Evolutionary conservation across 2,113 vertebrate species (phyloP), one percentile per base, ranked within the genome.

Genomic region (Epinephelus cyanopodus): DNA sequence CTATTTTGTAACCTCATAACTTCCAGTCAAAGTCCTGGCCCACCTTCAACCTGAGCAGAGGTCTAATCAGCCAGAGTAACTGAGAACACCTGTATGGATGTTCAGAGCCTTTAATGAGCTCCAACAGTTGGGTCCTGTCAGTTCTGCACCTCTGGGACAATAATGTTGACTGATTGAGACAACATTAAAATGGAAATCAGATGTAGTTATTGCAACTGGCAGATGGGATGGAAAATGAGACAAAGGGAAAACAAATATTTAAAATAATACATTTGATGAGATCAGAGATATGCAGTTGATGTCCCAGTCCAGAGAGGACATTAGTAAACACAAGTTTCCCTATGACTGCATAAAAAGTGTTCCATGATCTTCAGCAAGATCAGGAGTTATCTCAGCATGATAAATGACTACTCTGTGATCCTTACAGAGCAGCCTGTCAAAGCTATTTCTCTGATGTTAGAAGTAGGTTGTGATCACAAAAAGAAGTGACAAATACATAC

Each of bases 111-210:
- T 8, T 63, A 13, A 80, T 80, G 72, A 80, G 63, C 70, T 75
- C 42, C 15, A 58, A 27, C 29, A 53, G 15, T 45, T n/a, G 33
- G 37, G 10, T 80, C 64, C 64, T 74, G 58, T 57, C 79, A 74
- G 48, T 27, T 52, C 25, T 62, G 39, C 42, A 27, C 78, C 61
- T 76, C 12, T 71, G 52, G 37, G 62, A 74, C 56, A 82, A 23
- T 19, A 12, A 45, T 8, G 6, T 6, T 42, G 60, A 66, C 64
- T 69, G 45, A 76, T n/a, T 73, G 52, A 76, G 53, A 74, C 3
- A 11, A 66, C 3, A 39, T 12, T 48, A 21, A 66, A 73, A 79
- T 42, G 48, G 45, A 65, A 65, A 79, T 71, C 19, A 73, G 27
- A 61, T 53, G 6, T 13, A 17, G 1, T 60, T 62, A 60, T 47